Evolutionary conservation across 1,140 invertebrate species (phyloP).

Genomic region (Theocolax elegans): DNA sequence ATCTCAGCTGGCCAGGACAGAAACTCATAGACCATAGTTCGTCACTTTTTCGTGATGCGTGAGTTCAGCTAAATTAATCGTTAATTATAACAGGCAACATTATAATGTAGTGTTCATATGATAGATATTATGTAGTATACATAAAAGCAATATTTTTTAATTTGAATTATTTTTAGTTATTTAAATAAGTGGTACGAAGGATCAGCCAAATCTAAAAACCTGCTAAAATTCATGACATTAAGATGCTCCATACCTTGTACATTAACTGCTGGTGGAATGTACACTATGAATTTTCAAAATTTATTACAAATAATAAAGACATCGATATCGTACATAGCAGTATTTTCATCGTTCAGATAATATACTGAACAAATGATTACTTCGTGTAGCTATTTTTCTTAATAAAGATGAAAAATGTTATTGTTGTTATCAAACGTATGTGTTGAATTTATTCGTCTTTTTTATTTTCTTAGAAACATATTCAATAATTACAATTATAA

Average conservation of each 20-base stretch:
- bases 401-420: too few relatives aligned
- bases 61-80: not conserved
- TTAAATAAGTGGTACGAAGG: slow-evolving; percentile 4
- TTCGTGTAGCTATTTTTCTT: too few relatives aligned
- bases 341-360: not conserved
- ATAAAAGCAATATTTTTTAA: not conserved
- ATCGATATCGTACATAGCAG: not conserved
- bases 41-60: not conserved
- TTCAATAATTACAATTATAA: too few relatives aligned
- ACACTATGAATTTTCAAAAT: slow-evolving; percentile 8
- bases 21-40: not conserved
- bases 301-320: slow-evolving; percentile 2
- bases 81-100: too few relatives aligned
- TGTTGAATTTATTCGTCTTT: too few relatives aligned
- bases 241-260: not conserved
- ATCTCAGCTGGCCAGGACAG: slow-evolving; percentile 13
- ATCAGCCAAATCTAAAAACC: not conserved
- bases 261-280: slow-evolving; percentile 13
- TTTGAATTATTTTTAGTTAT: slow-evolving; percentile 6
- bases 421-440: too few relatives aligned
- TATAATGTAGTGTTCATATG: not conserved
- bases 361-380: too few relatives aligned
- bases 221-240: not conserved
- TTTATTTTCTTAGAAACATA: too few relatives aligned
- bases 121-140: not conserved